Evolutionary conservation across 2,113 vertebrate species (phyloP).

Genomic region (Odocoileus hemionus): DNA sequence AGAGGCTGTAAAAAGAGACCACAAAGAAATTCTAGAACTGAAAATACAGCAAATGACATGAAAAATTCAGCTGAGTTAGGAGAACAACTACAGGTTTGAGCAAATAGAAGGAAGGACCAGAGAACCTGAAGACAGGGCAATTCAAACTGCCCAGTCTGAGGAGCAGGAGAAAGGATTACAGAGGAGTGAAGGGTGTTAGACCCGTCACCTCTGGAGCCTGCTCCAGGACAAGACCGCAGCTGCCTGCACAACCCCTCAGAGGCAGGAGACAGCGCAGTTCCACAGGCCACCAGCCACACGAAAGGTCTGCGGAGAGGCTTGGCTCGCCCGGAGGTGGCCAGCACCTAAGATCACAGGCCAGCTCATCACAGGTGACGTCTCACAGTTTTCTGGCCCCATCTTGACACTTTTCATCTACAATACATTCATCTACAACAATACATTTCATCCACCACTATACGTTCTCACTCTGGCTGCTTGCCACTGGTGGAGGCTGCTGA

Average conservation of each 20-base stretch:
- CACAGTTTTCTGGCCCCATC: neutral
- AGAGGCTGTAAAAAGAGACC: neutral
- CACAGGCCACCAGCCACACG: neutral
- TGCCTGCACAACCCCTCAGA: too few relatives aligned
- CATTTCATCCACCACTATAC: neutral
- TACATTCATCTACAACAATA: neutral
- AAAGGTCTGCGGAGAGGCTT: neutral
- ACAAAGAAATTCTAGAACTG: neutral
- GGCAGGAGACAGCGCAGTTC: neutral
- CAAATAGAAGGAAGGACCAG: neutral
- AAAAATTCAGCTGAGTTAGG: neutral
- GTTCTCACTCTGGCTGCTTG: neutral
- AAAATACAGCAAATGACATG: neutral
- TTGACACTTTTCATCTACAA: neutral
- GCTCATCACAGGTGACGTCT: too few relatives aligned
- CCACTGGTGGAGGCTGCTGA: rapidly evolving
- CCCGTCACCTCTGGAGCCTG: neutral
- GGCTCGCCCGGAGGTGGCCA: neutral
- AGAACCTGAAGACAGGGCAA: neutral
- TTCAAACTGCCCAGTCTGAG: neutral
- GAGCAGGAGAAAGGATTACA: neutral
- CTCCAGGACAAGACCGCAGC: neutral
- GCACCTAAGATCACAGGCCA: neutral
- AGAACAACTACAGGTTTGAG: neutral
- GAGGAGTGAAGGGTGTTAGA: neutral